Evolutionary conservation across 2,113 vertebrate species (phyloP), one percentile per base, ranked within the genome.

Genomic region (Hoplias malabaricus): DNA sequence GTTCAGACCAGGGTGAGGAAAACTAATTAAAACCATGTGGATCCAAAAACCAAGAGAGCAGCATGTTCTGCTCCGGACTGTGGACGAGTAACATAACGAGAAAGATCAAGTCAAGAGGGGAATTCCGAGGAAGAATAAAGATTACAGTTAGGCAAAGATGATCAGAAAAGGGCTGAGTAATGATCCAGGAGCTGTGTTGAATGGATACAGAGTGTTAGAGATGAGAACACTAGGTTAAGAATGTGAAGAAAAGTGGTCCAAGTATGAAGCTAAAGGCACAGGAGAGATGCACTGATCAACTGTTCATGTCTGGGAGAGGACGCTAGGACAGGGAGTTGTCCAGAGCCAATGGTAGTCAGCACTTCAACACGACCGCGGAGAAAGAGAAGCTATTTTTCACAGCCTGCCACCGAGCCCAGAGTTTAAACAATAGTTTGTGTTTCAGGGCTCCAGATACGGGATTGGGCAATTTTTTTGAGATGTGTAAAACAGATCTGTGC

Each of bases 401-500:
- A 36, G 56, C 50, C 73, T 73, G 73, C 73, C 36, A 14, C 43
- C 13, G 43, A 62, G 81, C 54, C 34, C 59, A 80, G 63, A 59
- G 63, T 63, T 75, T 62, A 75, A 75, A 75, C 71, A 80, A 75
- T 80, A 68, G 69, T 69, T 78, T 16, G 33, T 50, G 76, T 63
- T 78, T 63, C 40, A 57, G 27, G 66, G 53, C 53, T 69, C 68
- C 77, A 75, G 77, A 71, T 75, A 79, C 53, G 50, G 38, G 43
- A 56, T 83, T 83, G 78, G 36, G 78, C 36, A 77, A 83, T 76
- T 73, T 61, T n/a, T 27, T 56, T 54, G 33, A 46, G 79, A 70
- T 82, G 63, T 73, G 74, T 69, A 34, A 48, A 80, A 77, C 68
- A 80, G 68, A 80, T 80, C 74, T 73, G 77, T 61, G 81, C 73